phyloP scores from a whole-genome alignment of 2,797 vertebrate species.

The Darevskia nairensis region DNA sequence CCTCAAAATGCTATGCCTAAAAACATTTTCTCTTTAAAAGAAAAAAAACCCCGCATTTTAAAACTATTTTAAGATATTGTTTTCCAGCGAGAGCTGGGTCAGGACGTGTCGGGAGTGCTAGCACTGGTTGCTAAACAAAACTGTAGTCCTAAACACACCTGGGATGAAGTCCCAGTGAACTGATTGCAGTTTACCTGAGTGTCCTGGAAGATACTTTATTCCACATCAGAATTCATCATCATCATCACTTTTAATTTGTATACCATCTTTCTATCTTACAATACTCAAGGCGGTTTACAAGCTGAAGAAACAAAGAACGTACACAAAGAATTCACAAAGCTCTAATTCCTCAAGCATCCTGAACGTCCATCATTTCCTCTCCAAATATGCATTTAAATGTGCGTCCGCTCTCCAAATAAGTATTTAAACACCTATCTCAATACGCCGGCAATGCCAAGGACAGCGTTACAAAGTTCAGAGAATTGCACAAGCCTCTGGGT shows the following conservation, averaged over 20 bases:
- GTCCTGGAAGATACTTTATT: too few relatives aligned
- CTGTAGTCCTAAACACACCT: neutral
- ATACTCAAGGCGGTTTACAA: too few relatives aligned
- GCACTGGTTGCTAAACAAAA: neutral
- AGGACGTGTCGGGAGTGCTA: neutral
- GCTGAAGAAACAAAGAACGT: too few relatives aligned
- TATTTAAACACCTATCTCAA: neutral
- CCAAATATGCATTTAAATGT: neutral
- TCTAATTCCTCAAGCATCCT: neutral
- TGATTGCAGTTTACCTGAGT: too few relatives aligned
- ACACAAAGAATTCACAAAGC: too few relatives aligned
- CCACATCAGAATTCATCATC: too few relatives aligned
- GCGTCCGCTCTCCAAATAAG: neutral
- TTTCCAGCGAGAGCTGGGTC: neutral
- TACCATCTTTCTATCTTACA: too few relatives aligned
- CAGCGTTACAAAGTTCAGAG: neutral
- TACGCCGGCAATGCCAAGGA: neutral
- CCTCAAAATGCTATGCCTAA: neutral
- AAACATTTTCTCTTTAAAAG: neutral
- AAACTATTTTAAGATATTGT: neutral
- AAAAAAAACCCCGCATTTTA: neutral
- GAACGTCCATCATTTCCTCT: too few relatives aligned
- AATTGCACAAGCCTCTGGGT: too few relatives aligned
- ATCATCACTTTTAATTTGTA: too few relatives aligned
- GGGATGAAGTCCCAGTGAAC: too few relatives aligned